A percentile compares a stretch with the other conserved stretches of the same genome.
phyloP scores from a whole-genome alignment of 2,888 invertebrate species.

The Laspeyria flexula region DNA sequence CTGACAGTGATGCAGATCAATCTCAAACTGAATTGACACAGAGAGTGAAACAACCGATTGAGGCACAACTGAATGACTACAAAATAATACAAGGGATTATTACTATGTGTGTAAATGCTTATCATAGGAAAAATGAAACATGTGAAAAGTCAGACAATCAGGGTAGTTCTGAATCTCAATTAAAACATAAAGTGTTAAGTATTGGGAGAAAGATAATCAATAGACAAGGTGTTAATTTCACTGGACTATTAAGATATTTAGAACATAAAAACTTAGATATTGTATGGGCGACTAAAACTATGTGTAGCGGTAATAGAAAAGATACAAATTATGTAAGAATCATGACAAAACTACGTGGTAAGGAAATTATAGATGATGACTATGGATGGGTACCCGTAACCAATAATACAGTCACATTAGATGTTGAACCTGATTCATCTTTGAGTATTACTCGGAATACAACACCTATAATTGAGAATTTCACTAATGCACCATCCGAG shows the following conservation, averaged over 20 bases:
- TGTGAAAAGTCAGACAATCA: conserved; percentile 24
- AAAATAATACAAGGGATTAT: conserved; percentile 62
- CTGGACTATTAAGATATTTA: conserved; percentile 68
- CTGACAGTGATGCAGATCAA: conserved; percentile 54
- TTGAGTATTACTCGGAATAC: background rate
- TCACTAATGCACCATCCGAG: background rate
- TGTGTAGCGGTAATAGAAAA: conserved; percentile 20
- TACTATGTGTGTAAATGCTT: conserved; percentile 58
- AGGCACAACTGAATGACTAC: conserved; percentile 37
- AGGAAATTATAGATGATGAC: conserved; percentile 35
- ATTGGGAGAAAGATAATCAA: conserved; percentile 72
- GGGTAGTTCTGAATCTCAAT: conserved; percentile 47
- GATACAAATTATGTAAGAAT: conserved; percentile 59
- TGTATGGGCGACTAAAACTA: conserved; percentile 56
- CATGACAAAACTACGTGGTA: conserved; percentile 53
- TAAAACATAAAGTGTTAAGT: conserved; percentile 73
- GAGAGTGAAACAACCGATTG: conserved; percentile 20
- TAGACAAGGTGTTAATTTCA: conserved; percentile 60
- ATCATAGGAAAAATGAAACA: conserved; percentile 46
- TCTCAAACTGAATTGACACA: conserved; percentile 15
- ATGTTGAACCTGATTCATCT: background rate
- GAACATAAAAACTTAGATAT: conserved; percentile 69
- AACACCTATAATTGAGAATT: background rate
- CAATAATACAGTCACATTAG: background rate
- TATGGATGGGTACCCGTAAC: conserved; percentile 45